Conservation (phyloP, 2,113 vertebrate species). For the Oncorhynchus tshawytscha region DNA sequence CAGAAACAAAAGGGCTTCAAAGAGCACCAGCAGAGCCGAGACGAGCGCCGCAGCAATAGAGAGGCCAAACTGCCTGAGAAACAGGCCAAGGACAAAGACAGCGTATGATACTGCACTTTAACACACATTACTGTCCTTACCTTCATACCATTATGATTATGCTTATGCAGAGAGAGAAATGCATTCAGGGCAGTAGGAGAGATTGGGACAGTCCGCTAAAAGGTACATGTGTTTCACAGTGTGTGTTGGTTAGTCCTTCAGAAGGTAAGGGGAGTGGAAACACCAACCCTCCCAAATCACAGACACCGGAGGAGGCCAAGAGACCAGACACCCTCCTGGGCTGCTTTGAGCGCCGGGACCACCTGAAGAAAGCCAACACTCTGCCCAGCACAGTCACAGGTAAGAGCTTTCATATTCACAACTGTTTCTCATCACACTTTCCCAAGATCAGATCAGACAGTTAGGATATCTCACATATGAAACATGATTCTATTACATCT, state of each 20-base stretch:
- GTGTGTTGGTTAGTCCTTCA: conserved; percentile 66
- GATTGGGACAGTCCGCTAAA: neutral
- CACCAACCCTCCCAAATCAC: conserved; percentile 71
- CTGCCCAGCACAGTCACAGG: conserved; percentile 95
- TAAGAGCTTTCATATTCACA: conserved; percentile 49
- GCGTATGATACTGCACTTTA: conserved; percentile 50
- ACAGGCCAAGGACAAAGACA: conserved; percentile 79
- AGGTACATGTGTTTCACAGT: conserved; percentile 61
- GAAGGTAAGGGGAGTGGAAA: conserved; percentile 70
- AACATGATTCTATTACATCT: neutral
- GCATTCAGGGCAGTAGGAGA: neutral
- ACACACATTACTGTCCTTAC: neutral
- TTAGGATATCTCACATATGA: too few species aligned
- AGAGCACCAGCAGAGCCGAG: conserved; percentile 91
- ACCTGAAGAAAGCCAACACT: conserved; percentile 92
- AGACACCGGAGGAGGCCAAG: conserved; percentile 79
- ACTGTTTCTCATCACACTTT: neutral
- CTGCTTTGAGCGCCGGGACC: conserved; percentile 86
- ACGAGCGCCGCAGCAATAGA: conserved; percentile 85
- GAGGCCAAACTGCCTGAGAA: conserved; percentile 88
- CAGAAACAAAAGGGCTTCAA: conserved; percentile 97
- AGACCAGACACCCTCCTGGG: conserved; percentile 80
- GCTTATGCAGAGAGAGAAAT: neutral
- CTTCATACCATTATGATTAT: neutral
- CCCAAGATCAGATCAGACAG: too few species aligned